A percentile compares a stretch with the other conserved stretches of the same genome.
Evolutionary conservation across 2,113 vertebrate species (phyloP).

Genomic region (Eretmochelys imbricata): DNA sequence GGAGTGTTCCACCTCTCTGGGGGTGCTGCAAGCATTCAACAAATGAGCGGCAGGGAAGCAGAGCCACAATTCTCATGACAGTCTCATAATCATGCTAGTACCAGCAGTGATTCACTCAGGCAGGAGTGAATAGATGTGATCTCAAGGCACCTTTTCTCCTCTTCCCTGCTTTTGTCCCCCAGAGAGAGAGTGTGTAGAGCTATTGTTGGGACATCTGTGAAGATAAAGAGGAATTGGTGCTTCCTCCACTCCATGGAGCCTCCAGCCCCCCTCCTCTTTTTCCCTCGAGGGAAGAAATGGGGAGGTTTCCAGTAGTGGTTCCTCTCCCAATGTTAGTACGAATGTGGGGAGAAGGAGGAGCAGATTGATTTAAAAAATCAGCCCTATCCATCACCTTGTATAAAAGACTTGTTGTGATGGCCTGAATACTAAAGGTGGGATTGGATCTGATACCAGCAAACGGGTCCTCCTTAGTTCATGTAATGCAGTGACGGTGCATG

Average conservation of each 20-base stretch:
- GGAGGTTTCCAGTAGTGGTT: not conserved
- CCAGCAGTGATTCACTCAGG: not conserved
- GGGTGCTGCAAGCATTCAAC: not conserved
- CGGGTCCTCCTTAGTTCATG: not conserved
- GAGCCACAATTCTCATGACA: not conserved
- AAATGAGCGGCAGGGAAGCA: not conserved
- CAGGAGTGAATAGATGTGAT: not conserved
- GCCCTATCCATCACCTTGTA: not conserved
- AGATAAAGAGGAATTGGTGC: not conserved
- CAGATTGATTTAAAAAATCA: not conserved
- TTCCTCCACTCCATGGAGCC: not conserved
- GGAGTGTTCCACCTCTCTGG: not conserved
- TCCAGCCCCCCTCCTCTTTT: not conserved
- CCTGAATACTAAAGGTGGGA: not conserved
- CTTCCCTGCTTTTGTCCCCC: not conserved
- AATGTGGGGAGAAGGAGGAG: not conserved
- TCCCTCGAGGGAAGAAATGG: not conserved
- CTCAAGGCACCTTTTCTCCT: not conserved
- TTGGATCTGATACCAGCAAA: not conserved
- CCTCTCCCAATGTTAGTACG: not conserved
- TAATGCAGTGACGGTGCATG: not conserved
- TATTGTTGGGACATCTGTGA: not conserved
- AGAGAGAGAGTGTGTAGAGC: not conserved
- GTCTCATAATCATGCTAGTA: not conserved
- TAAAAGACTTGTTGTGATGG: not conserved